Evolutionary conservation across 1,140 invertebrate genomes (phyloP).

Genomic region (Halesus radiatus): DNA sequence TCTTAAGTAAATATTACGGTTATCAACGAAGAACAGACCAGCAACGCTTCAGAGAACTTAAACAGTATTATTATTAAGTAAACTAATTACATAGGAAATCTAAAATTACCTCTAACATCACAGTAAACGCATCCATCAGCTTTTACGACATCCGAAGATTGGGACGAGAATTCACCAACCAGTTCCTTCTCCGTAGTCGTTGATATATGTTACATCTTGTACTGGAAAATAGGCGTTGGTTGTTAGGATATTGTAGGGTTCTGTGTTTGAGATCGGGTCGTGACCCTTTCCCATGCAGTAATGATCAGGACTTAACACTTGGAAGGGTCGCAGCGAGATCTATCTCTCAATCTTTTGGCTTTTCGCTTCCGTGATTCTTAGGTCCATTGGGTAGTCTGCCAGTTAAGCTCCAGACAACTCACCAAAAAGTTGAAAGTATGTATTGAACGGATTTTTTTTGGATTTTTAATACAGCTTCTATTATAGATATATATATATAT

Average conservation of each 20-base stretch:
- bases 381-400: no score
- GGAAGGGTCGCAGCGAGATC: conserved; percentile 48
- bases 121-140: conserved; percentile 25
- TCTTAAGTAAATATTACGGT: no score
- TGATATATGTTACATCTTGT: neutral
- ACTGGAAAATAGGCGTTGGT: neutral
- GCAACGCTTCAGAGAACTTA: no score
- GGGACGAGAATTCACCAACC: neutral
- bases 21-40: no score
- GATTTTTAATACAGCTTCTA: no score
- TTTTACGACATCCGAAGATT: neutral
- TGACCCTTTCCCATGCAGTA: conserved; percentile 17
- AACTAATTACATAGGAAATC: neutral
- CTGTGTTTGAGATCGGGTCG: neutral
- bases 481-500: no score
- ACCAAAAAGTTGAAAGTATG: no score
- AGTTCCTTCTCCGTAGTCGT: neutral
- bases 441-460: no score
- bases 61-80: neutral
- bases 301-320: conserved; percentile 44
- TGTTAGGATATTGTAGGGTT: neutral
- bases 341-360: conserved; percentile 54
- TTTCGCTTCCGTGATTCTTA: conserved; percentile 44
- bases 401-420: no score
- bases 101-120: neutral